Evolutionary conservation across 2,797 vertebrate species (phyloP).

Genomic region (Cyclopterus lumpus): DNA sequence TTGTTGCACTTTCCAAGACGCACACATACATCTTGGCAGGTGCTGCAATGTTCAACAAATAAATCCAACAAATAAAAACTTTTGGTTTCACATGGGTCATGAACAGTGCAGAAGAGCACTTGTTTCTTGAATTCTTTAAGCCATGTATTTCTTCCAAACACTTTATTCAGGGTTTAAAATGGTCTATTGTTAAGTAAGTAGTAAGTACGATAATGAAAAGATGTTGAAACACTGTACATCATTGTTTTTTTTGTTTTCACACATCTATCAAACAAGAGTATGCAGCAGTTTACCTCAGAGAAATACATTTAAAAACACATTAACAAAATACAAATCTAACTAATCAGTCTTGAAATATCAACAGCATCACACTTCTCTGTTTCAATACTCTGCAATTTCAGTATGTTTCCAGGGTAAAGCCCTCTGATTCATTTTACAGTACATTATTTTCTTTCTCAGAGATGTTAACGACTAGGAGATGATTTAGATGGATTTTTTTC

Average conservation of each 20-base stretch:
- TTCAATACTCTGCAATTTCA: slow-evolving; percentile 1
- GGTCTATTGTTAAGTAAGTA: not conserved
- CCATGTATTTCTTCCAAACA: not conserved
- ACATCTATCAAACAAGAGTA: not conserved
- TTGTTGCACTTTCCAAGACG: not conserved
- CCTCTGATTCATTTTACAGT: slow-evolving; percentile 1
- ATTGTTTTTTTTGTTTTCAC: not conserved
- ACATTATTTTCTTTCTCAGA: slow-evolving; percentile 10
- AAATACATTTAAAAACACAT: not conserved
- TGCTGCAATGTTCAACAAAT: not conserved
- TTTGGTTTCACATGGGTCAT: not conserved
- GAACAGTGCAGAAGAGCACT: too few relatives aligned
- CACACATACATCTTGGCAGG: not conserved
- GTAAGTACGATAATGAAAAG: not conserved
- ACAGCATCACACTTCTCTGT: slow-evolving; percentile 5
- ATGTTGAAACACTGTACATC: not conserved
- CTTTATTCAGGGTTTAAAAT: not conserved
- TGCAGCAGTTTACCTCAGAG: not conserved
- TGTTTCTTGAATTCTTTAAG: not conserved
- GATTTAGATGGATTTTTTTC: slow-evolving; percentile 30
- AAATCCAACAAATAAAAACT: not conserved
- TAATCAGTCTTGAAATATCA: not conserved
- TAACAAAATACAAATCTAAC: not conserved
- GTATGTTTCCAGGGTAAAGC: not conserved
- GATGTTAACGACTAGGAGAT: slow-evolving; percentile 23